Conservation (phyloP, 1,140 invertebrate species). For the Drosophila serrata region DNA sequence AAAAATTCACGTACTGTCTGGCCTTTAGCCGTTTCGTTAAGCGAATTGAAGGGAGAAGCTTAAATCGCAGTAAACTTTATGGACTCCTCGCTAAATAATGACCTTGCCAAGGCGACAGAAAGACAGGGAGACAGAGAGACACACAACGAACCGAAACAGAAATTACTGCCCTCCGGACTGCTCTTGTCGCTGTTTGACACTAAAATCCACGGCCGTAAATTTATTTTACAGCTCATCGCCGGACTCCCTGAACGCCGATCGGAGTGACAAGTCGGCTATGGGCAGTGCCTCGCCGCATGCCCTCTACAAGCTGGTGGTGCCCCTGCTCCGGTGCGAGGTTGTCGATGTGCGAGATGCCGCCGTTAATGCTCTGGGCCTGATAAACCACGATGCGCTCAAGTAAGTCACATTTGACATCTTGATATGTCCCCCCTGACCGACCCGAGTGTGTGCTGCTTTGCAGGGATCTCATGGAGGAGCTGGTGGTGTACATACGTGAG, state of each 20-base stretch:
- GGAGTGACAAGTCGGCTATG: slow-evolving; percentile 89
- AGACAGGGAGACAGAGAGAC: neutral
- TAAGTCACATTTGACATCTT: slow-evolving; percentile 86
- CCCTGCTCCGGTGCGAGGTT: slow-evolving; percentile 95
- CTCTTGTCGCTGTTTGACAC: slow-evolving; percentile 42
- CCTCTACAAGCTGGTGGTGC: slow-evolving; percentile 96
- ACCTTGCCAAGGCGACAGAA: slow-evolving; percentile 36
- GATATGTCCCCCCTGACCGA: slow-evolving; percentile 17
- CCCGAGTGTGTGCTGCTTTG: neutral
- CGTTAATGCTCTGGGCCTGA: slow-evolving; percentile 96
- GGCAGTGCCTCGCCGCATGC: slow-evolving; percentile 90
- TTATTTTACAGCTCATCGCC: slow-evolving; percentile 90
- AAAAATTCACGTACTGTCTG: neutral
- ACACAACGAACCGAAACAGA: slow-evolving; percentile 27
- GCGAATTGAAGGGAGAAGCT: slow-evolving; percentile 17
- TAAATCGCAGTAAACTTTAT: slow-evolving; percentile 48
- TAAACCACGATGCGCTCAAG: slow-evolving; percentile 97
- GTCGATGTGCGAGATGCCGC: slow-evolving; percentile 96
- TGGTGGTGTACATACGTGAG: slow-evolving; percentile 96
- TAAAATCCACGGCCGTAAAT: slow-evolving; percentile 73
- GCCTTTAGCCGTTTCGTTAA: neutral
- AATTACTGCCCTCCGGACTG: slow-evolving; percentile 40
- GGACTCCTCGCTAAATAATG: slow-evolving; percentile 31
- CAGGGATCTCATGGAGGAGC: slow-evolving; percentile 98
- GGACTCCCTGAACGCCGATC: slow-evolving; percentile 93